Evolutionary conservation across 2,113 vertebrate species (phyloP), one percentile per base, ranked within the genome.

Genomic region (Chaenocephalus aceratus): DNA sequence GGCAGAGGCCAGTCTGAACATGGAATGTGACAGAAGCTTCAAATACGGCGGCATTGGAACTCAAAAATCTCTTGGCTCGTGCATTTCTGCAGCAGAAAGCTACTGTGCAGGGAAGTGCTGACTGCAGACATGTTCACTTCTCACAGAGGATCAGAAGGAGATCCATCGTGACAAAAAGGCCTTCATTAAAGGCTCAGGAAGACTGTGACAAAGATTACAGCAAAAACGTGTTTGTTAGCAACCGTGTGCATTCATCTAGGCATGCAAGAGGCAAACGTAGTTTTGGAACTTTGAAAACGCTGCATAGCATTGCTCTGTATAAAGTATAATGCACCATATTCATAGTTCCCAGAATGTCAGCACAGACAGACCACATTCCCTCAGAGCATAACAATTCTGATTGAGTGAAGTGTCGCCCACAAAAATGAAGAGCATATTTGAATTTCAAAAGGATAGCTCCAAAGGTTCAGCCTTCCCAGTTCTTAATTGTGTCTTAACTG

Each of bases 401-500:
- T 57, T 86, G 53, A 90, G 69, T 80, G 78, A 82, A 66, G 60
- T 76, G 75, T 87, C 86, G 66, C 49, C 57, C 41, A 48, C 60
- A 62, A 78, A 79, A 85, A 86, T 82, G 81, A 89, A 62, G 70
- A 68, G 56, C 73, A 83, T 79, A 84, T 84, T 88, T 86, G 59
- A 86, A 89, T 88, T 90, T 91, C 67, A 86, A 90, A 90, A 84
- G 73, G 52, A 83, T 77, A 67, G 79, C 67, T 66, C 74, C 59
- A 67, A 71, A 73, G 80, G 80, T 85, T 82, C 87, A 72, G 68
- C 88, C 84, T 88, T 81, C 75, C 81, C 73, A 80, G 30, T 89
- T 91, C 75, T 86, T 91, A 92, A 91, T 83, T 80, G 86, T 85
- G 81, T 85, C 85, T 90, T 92, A 92, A 92, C 82, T 82, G 84